Evolutionary conservation across 1,140 invertebrate species (phyloP), one percentile per base, ranked within the genome.

Genomic region (Ceratitis capitata): DNA sequence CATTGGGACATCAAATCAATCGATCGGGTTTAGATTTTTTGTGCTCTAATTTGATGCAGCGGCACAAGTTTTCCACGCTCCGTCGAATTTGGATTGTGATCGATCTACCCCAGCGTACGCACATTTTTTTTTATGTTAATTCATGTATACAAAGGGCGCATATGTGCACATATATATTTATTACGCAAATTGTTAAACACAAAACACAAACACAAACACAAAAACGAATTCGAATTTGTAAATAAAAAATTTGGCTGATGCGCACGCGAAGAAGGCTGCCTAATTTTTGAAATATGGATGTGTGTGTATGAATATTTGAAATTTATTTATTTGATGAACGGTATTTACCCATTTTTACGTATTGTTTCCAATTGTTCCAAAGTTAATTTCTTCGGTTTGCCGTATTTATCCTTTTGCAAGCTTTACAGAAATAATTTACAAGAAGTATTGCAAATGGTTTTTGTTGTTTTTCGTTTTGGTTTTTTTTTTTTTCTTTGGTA

Each of bases 381-480:
- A 95, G 94, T 96, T 94, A 97, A 94, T 93, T 95, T 96, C 95
- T 96, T 96, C 93, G 95, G 95, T 93, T 96, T 96, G 94, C 96
- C 96, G 93, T 95, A 95, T 93, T 95, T 96, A 95, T 97, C 96
- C 96, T 96, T 96, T 95, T 96, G 96, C 94, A 96, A 95, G 95
- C 96, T 96, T 96, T 86, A 53, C 82, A 51, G 23, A 51, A 53
- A 83, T 35, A 83, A 53, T 83, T 53, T 83, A 51, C 39, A 45
- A 64, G 9, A 64, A 78, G n/a, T 45, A 26, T 51, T 83, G 49
- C 49, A 53, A 49, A 83, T 47, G 1, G 26, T 23, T 23, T 53
- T 53, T 0, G 32, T 42, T 39, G 4, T 78, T 47, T 35, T 39
- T 42, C n/a, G 26, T 23, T 23, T 53, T 53, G 7, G 32, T 42